Percentiles rank a stretch among this genome's conserved stretches.
Conservation (phyloP, 2,888 invertebrate genomes). For the Hololepta plana region DNA sequence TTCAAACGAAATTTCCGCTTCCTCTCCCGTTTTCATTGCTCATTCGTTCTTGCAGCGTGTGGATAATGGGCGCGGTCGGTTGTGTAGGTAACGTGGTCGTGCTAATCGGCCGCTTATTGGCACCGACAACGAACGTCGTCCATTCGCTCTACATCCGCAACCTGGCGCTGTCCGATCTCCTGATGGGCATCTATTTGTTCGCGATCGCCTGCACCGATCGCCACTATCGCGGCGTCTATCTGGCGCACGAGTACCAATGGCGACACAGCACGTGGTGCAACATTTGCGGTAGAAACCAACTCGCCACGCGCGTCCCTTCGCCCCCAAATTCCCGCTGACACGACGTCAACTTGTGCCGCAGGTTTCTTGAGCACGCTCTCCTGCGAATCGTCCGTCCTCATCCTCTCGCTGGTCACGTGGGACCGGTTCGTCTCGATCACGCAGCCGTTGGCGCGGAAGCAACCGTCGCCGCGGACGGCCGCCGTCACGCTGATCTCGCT, state of each 20-base stretch:
- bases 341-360: constrained; percentile 13
- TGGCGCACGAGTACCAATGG: constrained; percentile 37
- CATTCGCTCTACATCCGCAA: constrained; percentile 43
- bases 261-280: constrained; percentile 35
- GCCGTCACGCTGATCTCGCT: constrained; percentile 28
- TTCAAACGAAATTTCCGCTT: too few relatives aligned
- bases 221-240: constrained; percentile 33
- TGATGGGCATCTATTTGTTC: constrained; percentile 43
- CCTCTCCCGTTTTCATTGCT: too few relatives aligned
- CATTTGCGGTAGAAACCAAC: constrained; percentile 29
- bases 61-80: constrained; percentile 40
- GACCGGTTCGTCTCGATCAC: constrained; percentile 41
- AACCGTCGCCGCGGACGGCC: constrained; percentile 27
- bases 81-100: constrained; percentile 38
- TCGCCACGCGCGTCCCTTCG: not conserved
- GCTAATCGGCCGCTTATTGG: constrained; percentile 32
- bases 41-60: too few relatives aligned
- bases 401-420: constrained; percentile 39
- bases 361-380: constrained; percentile 40
- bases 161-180: constrained; percentile 39
- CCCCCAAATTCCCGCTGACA: not conserved
- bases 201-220: constrained; percentile 37
- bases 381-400: constrained; percentile 40
- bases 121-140: constrained; percentile 30
- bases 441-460: constrained; percentile 32